Evolutionary conservation across 2,113 vertebrate genomes (phyloP).

Genomic region (Calidris pygmaea): DNA sequence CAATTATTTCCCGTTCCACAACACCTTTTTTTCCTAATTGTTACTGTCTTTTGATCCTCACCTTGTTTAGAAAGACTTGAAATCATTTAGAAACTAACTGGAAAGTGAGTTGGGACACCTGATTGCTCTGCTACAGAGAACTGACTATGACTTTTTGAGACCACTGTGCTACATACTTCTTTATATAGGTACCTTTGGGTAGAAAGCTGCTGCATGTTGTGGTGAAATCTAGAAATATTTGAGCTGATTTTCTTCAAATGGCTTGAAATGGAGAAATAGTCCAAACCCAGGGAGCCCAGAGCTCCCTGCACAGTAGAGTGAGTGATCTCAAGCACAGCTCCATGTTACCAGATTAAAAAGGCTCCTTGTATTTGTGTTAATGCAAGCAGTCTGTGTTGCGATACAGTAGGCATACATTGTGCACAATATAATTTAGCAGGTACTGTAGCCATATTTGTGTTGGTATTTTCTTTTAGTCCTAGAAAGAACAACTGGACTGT

Average conservation of each 20-base stretch:
- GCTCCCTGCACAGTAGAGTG: neutral
- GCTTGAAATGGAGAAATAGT: neutral
- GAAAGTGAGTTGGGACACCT: neutral
- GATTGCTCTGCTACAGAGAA: neutral
- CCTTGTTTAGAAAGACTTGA: neutral
- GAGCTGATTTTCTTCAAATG: neutral
- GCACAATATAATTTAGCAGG: neutral
- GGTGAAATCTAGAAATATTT: neutral
- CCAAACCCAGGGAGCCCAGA: neutral
- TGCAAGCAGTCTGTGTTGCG: neutral
- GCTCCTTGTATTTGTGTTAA: neutral
- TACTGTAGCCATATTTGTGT: neutral
- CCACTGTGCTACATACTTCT: neutral
- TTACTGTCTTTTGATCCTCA: neutral
- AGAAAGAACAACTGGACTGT: too few species aligned
- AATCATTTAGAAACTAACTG: neutral
- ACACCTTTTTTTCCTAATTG: neutral
- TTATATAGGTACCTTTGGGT: neutral
- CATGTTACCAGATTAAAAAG: neutral
- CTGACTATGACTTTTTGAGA: neutral
- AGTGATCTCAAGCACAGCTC: neutral
- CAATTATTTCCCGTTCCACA: neutral
- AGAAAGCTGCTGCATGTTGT: neutral
- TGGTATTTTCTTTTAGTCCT: neutral
- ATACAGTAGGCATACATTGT: neutral